Percentiles rank a stretch among this genome's conserved stretches.
These are phyloP conservation scores for Micromussa lordhowensis DNA, from an alignment of 92 coral and sea anemone genomes.

Conservation along the genomic window DNA sequence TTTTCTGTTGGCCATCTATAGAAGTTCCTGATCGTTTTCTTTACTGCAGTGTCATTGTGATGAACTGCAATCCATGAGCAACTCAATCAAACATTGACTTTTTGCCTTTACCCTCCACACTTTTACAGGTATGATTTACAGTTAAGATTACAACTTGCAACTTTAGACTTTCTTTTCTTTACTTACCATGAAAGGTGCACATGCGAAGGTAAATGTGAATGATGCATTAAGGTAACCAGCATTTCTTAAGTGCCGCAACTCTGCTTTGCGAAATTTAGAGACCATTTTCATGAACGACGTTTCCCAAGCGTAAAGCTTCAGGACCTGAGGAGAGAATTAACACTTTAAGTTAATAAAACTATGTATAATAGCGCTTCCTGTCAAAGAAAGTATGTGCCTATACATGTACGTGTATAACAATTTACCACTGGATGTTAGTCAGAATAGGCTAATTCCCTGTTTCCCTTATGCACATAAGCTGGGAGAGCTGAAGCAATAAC, in stretches of 20 bases:
- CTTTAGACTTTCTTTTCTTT: no score
- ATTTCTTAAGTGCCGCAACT: slow-evolving; percentile 66
- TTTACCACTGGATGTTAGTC: no score
- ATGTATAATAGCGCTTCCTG: no score
- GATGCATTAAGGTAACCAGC: slow-evolving; percentile 67
- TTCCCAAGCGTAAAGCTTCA: slow-evolving; percentile 95
- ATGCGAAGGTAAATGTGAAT: slow-evolving; percentile 67
- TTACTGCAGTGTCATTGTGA: not conserved
- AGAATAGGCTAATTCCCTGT: no score
- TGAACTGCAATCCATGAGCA: not conserved
- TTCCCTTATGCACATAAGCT: no score
- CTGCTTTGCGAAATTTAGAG: slow-evolving; percentile 61
- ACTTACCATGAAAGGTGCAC: slow-evolving; percentile 93
- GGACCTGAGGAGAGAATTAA: slow-evolving; percentile 66
- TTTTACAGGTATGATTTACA: not conserved
- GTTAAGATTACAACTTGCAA: not conserved
- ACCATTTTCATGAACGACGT: slow-evolving; percentile 76
- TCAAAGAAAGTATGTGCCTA: no score
- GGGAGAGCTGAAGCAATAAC: no score
- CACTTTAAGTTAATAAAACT: no score
- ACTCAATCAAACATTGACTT: not conserved
- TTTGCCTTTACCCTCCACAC: not conserved
- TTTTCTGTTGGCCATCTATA: no score
- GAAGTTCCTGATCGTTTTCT: not conserved
- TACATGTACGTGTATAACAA: no score